Evolutionary conservation across 2,888 invertebrate genomes (phyloP).

Genomic region (Callimorpha dominula): DNA sequence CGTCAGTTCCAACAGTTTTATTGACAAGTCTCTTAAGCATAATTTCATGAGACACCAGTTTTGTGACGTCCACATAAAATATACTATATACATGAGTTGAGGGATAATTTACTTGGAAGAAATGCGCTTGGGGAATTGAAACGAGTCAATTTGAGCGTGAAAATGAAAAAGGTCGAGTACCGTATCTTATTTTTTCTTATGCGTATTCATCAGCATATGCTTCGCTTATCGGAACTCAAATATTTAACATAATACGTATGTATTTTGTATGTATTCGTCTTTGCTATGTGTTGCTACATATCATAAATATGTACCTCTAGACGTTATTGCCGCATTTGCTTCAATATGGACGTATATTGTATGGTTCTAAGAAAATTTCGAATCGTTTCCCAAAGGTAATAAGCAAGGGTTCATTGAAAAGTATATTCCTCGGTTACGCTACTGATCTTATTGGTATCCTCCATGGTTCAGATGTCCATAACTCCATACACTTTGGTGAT

Average conservation of each 20-base stretch:
- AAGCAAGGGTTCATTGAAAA: no score
- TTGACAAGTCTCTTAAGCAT: background rate
- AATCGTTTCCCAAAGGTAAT: no score
- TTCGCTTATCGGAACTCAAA: background rate
- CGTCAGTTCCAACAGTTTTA: background rate
- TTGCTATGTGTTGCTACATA: no score
- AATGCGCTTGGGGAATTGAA: conserved; percentile 55
- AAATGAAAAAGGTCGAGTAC: conserved; percentile 47
- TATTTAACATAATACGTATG: background rate
- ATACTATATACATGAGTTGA: conserved; percentile 21
- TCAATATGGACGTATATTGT: no score
- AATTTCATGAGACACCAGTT: background rate
- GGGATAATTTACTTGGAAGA: conserved; percentile 52
- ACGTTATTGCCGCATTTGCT: no score
- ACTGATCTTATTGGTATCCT: no score
- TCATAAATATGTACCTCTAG: background rate
- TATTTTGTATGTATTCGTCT: background rate
- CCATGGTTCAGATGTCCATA: no score
- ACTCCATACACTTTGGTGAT: no score
- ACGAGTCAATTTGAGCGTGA: conserved; percentile 61
- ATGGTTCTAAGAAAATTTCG: no score
- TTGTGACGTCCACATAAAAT: background rate
- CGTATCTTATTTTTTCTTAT: background rate
- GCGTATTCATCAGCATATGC: background rate
- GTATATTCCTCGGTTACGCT: no score